phyloP scores from a whole-genome alignment of 1,140 invertebrate genomes.

The Drosophila littoralis region DNA sequence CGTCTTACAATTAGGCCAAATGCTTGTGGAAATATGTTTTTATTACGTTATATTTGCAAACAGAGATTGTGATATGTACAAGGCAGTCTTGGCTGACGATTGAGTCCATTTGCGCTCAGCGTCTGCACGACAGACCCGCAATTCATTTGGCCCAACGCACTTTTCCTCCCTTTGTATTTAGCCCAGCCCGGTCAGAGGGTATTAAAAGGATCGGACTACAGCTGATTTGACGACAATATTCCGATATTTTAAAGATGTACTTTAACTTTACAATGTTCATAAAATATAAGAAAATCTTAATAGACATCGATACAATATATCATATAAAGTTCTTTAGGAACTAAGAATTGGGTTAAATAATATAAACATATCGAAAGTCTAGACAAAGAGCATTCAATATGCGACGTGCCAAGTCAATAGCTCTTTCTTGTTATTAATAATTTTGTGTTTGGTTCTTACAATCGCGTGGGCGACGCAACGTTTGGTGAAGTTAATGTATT shows the following conservation, averaged over 20 bases:
- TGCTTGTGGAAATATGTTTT: conserved; percentile 76
- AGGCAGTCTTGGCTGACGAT: conserved; percentile 11
- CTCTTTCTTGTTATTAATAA: conserved; percentile 60
- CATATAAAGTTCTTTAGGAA: too few relatives aligned
- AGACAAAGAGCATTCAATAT: background rate
- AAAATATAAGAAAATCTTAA: too few relatives aligned
- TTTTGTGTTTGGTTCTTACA: conserved; percentile 57
- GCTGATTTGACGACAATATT: too few relatives aligned
- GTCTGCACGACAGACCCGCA: conserved; percentile 10
- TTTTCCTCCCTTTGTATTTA: background rate
- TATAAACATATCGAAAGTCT: too few relatives aligned
- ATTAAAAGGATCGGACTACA: too few relatives aligned
- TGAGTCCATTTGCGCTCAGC: conserved; percentile 18
- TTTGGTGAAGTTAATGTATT: conserved; percentile 78
- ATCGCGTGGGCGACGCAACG: conserved; percentile 60
- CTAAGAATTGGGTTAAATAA: too few relatives aligned
- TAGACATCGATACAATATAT: too few relatives aligned
- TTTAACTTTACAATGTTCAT: too few relatives aligned
- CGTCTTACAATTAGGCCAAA: conserved; percentile 71
- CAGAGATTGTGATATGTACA: conserved; percentile 45
- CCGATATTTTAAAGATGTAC: too few relatives aligned
- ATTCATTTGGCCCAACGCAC: conserved; percentile 18
- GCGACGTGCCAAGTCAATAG: background rate
- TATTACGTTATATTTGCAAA: conserved; percentile 63
- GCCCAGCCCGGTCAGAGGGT: background rate